Base-by-base conservation (phyloP, 2,797 vertebrate species). In the Myiotriccus ornatus region DNA sequence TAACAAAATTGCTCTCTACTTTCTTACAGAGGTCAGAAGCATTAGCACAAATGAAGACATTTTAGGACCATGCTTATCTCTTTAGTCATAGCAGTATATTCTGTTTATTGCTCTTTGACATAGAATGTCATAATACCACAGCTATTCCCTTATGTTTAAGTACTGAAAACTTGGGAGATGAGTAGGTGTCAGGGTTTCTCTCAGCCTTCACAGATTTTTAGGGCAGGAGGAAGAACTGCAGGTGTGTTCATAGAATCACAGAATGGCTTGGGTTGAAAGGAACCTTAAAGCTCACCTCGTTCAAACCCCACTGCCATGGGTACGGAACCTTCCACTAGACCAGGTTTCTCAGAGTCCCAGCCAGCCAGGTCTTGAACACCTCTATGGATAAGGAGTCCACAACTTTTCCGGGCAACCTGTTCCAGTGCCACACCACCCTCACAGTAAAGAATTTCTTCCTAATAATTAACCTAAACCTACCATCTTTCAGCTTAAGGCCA, bases 201-300 rank as follows among this genome's bases (percentile, higher is more conserved):
- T 83, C 49, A 23, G 9, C 17, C 5, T 75, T 35, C 17, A 10
- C 1, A 35, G 25, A 39, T 21, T 82, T 74, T 79, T 24, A 49
- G 59, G 21, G 21, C 62, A 59, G 39, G 62, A 84, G 3, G 27
- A 86, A 63, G 8, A 39, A 18, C 21, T 9, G 5, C 25, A 84
- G 32, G 15, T 8, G 0, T 23, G 23, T 49, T 69, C 55, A 47
- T 8, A 16, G 35, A 62, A 69, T 75, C 47, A 55, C 5, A 17
- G 49, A 69, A 57, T 27, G n/a, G 11, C n/a, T 50, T 69, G 56
- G 27, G 9, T 56, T 50, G 14, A 37, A 76, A 69, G 9, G 3
- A 3, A 27, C 11, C 5, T 10, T 12, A 63, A 56, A 49, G 19
- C 20, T 56, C 7, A 18, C 18, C 16, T 37, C 0, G 0, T 39